These are phyloP conservation scores for Vidua macroura DNA, from an alignment of 2,113 vertebrate genomes.

Conservation along the genomic window DNA sequence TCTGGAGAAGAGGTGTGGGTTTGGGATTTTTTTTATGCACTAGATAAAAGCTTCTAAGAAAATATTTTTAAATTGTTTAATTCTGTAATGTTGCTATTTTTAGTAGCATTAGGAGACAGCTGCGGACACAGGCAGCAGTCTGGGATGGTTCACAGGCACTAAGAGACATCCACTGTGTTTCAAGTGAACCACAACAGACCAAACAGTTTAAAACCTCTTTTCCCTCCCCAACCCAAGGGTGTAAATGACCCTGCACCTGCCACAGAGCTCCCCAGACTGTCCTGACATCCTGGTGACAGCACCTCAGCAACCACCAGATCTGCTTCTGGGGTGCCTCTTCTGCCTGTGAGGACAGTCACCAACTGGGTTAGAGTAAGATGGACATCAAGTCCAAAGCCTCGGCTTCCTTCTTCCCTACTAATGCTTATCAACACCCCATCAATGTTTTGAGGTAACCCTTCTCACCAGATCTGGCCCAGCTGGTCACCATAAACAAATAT, in stretches of 20 bases:
- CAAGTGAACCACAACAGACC: not conserved
- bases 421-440: not conserved
- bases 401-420: not conserved
- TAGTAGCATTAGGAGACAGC: not conserved
- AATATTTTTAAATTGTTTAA: not conserved
- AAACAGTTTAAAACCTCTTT: not conserved
- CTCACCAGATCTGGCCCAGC: not conserved
- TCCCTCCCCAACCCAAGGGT: not conserved
- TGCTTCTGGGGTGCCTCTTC: not conserved
- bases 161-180: not conserved
- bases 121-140: not conserved
- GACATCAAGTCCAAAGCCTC: not conserved
- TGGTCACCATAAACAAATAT: not conserved
- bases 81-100: not conserved
- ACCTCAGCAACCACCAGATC: not conserved
- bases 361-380: not conserved
- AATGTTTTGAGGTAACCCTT: not conserved
- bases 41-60: not conserved
- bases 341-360: not conserved
- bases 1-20: not conserved
- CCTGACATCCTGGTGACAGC: not conserved
- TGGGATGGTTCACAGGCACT: not conserved
- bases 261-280: not conserved
- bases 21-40: accelerated
- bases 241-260: not conserved